Evolutionary conservation across 2,888 invertebrate genomes (phyloP).

Genomic region (Masnerella sp.): DNA sequence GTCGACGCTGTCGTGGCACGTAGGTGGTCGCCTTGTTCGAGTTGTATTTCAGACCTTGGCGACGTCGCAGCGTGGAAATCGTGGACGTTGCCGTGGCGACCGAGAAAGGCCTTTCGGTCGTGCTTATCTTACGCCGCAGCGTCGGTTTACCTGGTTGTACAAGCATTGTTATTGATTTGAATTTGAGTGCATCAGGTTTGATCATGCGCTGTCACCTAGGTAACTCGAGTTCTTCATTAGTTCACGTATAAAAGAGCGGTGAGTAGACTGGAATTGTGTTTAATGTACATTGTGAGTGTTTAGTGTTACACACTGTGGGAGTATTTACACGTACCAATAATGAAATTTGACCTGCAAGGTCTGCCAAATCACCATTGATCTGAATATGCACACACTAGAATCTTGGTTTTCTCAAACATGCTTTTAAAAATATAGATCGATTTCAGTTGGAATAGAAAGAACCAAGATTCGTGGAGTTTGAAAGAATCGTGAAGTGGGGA

Average conservation of each 20-base stretch:
- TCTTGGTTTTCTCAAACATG: too few relatives aligned
- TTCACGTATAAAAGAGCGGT: conserved; percentile 18
- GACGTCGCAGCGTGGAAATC: conserved; percentile 61
- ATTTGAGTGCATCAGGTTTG: background rate
- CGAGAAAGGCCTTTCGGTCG: conserved; percentile 70
- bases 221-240: conserved; percentile 20
- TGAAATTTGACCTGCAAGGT: background rate
- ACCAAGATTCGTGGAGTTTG: conserved; percentile 5
- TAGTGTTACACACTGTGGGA: conserved; percentile 4
- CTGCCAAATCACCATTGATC: background rate
- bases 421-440: background rate
- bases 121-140: conserved; percentile 74
- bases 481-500: background rate
- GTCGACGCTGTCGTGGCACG: conserved; percentile 67
- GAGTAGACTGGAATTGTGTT: conserved; percentile 2
- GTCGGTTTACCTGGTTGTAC: conserved; percentile 70
- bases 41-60: conserved; percentile 62
- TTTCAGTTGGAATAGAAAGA: background rate
- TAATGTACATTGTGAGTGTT: conserved; percentile 5
- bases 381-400: conserved; percentile 3
- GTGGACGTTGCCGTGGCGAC: conserved; percentile 57
- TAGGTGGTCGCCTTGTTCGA: conserved; percentile 49
- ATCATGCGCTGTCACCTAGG: conserved; percentile 18
- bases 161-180: conserved; percentile 22
- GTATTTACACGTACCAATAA: conserved; percentile 9